Evolutionary conservation across 2,888 invertebrate species (phyloP).

Genomic region (Lumbricus terrestris): DNA sequence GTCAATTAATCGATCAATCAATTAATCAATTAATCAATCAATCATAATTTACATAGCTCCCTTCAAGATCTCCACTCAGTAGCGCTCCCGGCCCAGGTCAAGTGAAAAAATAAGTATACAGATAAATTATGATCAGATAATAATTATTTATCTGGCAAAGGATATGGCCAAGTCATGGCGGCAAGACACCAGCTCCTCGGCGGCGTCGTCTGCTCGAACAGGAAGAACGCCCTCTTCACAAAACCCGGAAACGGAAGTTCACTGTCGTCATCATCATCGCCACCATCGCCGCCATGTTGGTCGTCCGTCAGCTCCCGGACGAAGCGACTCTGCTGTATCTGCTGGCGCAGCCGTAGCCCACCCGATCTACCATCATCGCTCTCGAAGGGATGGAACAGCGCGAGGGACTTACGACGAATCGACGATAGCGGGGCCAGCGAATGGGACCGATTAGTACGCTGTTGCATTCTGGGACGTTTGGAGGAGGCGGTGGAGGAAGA

Average conservation of each 20-base stretch:
- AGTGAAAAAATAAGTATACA: no score
- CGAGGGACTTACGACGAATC: neutral
- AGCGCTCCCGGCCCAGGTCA: no score
- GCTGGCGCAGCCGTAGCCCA: neutral
- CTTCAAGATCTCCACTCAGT: no score
- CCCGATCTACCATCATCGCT: neutral
- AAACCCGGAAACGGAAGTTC: constrained; percentile 85
- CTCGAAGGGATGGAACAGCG: neutral
- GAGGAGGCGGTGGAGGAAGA: neutral
- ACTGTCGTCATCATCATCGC: neutral
- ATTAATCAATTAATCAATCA: no score
- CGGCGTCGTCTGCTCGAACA: constrained; percentile 83
- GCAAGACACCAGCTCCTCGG: constrained; percentile 92
- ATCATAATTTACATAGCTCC: no score
- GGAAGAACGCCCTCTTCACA: constrained; percentile 79
- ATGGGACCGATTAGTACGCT: neutral
- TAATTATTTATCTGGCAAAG: constrained; percentile 68
- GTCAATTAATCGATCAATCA: no score
- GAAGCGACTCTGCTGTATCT: neutral
- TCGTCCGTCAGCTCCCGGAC: neutral
- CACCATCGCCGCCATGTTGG: neutral
- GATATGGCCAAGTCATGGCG: constrained; percentile 99
- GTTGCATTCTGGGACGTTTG: neutral
- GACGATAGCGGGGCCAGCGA: constrained; percentile 17
- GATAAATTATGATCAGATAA: no score